Base-by-base conservation (phyloP, 2,888 invertebrate species). In the Notodonta ziczac region DNA sequence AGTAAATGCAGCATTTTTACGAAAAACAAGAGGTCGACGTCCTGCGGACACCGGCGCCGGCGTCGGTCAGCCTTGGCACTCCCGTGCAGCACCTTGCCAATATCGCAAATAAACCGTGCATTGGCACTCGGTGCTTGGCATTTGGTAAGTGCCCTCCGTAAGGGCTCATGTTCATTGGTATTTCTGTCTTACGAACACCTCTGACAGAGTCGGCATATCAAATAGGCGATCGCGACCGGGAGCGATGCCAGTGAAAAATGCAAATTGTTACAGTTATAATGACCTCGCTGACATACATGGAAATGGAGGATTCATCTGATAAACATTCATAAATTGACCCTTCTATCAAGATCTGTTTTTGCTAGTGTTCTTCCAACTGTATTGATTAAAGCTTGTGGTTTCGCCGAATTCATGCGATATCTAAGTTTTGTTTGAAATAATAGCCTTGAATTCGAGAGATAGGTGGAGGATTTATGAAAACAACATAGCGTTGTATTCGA, bases 101-200 rank as follows among this genome's bases (percentile, higher is more conserved):
- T 88, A 88, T 90, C 89, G 86, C 90, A 93, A 93, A 93, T 93
- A 93, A 91, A 89, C 90, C 83, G 82, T 75, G 78, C 83, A 91
- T 90, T 93, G 93, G 91, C 92, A 92, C 82, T 83, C 76, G 77
- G 69, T 66, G 83, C 83, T 86, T 89, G 90, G 90, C 90, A 90
- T 83, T 78, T 79, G 76, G 77, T 81, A 82, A 82, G 83, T 83
- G 85, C 86, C 85, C 85, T 86, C 81, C 77, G 82, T 84, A 85
- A 84, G 83, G 84, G 86, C 81, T 82, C 69, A 67, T 79, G 80
- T 82, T 77, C 75, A 78, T 74, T 73, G 70, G 73, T 81, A 83
- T 83, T 84, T 82, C 74, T 80, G 76, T 79, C 75, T 80, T 83
- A 79, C 66, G 66, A 74, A 69, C 75, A 73, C 70, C 76, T 69